Conservation (phyloP, 2,888 invertebrate genomes). For the Mechanitis messenoides region DNA sequence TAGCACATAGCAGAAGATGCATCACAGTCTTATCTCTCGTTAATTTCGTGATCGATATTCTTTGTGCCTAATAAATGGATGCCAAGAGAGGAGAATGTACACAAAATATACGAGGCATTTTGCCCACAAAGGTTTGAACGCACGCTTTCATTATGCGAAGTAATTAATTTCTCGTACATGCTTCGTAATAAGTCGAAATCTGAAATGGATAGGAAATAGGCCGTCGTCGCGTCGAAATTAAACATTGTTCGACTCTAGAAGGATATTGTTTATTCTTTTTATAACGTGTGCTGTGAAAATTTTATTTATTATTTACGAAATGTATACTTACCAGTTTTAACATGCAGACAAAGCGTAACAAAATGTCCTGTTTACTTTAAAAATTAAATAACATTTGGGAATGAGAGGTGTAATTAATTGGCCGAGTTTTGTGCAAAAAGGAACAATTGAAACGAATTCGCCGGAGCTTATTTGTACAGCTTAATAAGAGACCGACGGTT, state of each 20-base stretch:
- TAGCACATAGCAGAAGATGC: neutral
- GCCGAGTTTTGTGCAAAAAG: constrained; percentile 34
- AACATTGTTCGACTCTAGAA: neutral
- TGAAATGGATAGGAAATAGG: constrained; percentile 26
- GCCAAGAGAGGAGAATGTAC: constrained; percentile 22
- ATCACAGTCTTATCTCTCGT: neutral
- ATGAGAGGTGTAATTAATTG: constrained; percentile 54
- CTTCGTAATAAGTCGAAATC: constrained; percentile 28
- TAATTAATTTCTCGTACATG: constrained; percentile 35
- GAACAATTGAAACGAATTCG: constrained; percentile 20
- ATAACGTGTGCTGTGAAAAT: neutral
- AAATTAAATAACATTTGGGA: constrained; percentile 34
- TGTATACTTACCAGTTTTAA: neutral
- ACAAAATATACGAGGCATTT: constrained; percentile 32
- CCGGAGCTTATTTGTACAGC: constrained; percentile 36
- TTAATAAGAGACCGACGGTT: constrained; percentile 1
- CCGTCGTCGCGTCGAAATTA: constrained; percentile 12
- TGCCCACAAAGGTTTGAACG: constrained; percentile 32
- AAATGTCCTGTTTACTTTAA: constrained; percentile 9
- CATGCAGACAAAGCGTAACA: neutral
- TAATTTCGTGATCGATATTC: constrained; percentile 6
- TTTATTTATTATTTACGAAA: neutral
- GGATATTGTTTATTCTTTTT: neutral
- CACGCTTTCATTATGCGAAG: constrained; percentile 34
- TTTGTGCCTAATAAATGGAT: constrained; percentile 26